phyloP scores from a whole-genome alignment of 2,888 invertebrate genomes.

The Cistogaster globosa region DNA sequence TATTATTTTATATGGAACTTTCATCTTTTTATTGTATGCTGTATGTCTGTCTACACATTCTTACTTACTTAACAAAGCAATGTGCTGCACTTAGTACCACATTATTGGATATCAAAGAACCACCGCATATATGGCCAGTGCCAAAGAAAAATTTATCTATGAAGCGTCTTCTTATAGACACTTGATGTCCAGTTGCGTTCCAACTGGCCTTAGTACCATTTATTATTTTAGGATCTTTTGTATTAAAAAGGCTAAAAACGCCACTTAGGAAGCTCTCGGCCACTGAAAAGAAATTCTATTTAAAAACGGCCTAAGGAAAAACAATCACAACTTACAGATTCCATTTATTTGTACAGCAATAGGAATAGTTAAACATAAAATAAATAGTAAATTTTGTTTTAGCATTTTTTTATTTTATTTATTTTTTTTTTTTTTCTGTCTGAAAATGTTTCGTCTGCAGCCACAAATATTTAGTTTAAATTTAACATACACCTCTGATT shows the following conservation, averaged over 20 bases:
- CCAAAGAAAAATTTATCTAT: slow-evolving; percentile 78
- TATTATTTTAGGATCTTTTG: slow-evolving; percentile 65
- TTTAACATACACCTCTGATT: not conserved
- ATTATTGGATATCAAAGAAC: slow-evolving; percentile 76
- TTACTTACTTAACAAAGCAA: slow-evolving; percentile 80
- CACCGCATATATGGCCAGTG: slow-evolving; percentile 80
- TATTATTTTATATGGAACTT: no score
- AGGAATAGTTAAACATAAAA: slow-evolving; percentile 1
- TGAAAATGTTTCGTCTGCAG: not conserved
- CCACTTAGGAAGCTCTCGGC: not conserved
- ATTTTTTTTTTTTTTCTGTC: no score
- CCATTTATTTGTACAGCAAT: not conserved
- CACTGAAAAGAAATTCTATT: slow-evolving; percentile 22
- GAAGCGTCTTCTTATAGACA: slow-evolving; percentile 75
- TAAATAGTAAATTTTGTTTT: not conserved
- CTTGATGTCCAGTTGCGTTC: slow-evolving; percentile 77
- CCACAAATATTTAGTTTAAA: not conserved
- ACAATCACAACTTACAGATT: slow-evolving; percentile 6
- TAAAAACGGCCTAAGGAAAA: not conserved
- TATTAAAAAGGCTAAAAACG: not conserved
- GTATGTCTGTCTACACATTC: no score
- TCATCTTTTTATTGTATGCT: no score
- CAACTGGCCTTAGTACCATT: slow-evolving; percentile 70
- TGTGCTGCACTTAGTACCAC: slow-evolving; percentile 80
- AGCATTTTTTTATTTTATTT: slow-evolving; percentile 28